These are phyloP conservation scores for Rhyacichthys aspro DNA, from an alignment of 2,797 vertebrate species.

Conservation along the genomic window DNA sequence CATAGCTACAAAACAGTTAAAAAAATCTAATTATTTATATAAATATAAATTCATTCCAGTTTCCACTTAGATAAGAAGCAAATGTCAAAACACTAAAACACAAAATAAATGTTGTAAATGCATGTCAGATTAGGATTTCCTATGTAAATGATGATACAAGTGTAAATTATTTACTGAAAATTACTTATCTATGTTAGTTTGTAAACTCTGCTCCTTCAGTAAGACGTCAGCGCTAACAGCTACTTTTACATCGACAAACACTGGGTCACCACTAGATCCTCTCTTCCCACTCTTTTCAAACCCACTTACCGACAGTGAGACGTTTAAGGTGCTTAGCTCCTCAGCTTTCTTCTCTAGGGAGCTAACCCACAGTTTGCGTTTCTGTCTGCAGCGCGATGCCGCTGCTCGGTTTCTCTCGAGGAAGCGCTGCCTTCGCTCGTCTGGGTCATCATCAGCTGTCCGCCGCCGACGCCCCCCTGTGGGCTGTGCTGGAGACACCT, in stretches of 20 bases:
- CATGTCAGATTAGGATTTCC: no score
- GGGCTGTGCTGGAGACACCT: constrained; percentile 97
- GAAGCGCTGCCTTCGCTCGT: constrained; percentile 94
- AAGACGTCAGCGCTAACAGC: neutral
- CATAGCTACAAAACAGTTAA: no score
- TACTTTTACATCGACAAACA: neutral
- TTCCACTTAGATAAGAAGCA: no score
- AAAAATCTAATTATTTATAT: no score
- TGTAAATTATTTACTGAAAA: no score
- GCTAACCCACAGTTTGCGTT: constrained; percentile 94
- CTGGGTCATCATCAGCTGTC: constrained; percentile 91
- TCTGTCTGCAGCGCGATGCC: constrained; percentile 95
- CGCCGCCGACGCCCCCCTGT: constrained; percentile 91
- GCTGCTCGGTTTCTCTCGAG: constrained; percentile 95
- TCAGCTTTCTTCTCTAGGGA: constrained; percentile 97
- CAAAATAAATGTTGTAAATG: no score
- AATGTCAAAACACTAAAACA: no score
- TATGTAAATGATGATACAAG: no score
- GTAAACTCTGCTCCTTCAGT: neutral
- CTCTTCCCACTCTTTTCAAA: constrained; percentile 20
- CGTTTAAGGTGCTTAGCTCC: constrained; percentile 92
- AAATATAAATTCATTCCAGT: no score
- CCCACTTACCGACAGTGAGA: constrained; percentile 92
- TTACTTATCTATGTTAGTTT: no score
- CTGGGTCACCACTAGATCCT: constrained; percentile 4